A percentile compares a stretch with the other conserved stretches of the same genome.
Conservation (phyloP, 2,888 invertebrate genomes). For the Lysandra coridon region DNA sequence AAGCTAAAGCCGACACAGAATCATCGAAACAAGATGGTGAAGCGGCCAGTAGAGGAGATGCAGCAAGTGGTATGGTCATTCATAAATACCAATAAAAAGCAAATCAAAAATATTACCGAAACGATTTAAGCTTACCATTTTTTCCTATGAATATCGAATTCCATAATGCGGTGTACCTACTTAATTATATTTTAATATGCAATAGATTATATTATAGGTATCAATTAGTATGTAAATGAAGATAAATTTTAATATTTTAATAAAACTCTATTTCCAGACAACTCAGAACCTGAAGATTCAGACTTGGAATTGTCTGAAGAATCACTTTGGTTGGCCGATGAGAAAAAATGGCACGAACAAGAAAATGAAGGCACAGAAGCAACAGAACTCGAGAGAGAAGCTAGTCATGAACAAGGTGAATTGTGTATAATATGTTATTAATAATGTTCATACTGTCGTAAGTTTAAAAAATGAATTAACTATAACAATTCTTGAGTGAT, state of each 20-base stretch:
- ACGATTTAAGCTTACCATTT: background rate
- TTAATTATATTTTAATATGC: background rate
- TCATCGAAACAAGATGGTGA: background rate
- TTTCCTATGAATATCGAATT: background rate
- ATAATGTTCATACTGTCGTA: background rate
- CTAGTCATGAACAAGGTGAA: background rate
- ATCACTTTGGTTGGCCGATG: background rate
- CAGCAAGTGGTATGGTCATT: background rate
- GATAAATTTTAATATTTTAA: background rate
- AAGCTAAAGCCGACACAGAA: background rate
- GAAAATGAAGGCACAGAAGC: background rate
- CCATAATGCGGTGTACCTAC: background rate
- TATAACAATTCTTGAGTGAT: background rate
- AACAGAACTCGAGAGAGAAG: background rate
- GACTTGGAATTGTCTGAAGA: background rate
- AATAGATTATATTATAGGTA: background rate
- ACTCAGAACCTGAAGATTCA: background rate
- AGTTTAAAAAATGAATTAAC: background rate
- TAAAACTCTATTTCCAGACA: background rate
- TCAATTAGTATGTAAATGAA: no score
- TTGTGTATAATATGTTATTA: background rate
- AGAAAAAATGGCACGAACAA: conserved; percentile 7
- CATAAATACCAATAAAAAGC: background rate
- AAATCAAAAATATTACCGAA: background rate
- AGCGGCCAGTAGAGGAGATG: background rate